Percentiles rank a stretch among this genome's conserved stretches.
phyloP scores from a whole-genome alignment of 1,140 invertebrate species.

The Monomorium pharaonis region DNA sequence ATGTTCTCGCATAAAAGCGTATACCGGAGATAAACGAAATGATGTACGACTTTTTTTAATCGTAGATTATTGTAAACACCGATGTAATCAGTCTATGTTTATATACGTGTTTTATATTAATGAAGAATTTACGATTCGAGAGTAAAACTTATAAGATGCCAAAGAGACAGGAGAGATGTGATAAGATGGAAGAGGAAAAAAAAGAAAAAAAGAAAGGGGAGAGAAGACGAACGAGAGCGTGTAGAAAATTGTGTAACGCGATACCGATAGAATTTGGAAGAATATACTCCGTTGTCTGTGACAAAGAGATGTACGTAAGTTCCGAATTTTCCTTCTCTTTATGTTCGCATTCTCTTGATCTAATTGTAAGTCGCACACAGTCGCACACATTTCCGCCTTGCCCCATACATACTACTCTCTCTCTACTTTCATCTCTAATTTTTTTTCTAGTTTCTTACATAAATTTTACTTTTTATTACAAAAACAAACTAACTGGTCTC shows the following conservation, averaged over 20 bases:
- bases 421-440: background rate
- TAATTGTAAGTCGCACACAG: background rate
- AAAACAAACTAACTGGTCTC: background rate
- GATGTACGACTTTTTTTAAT: slow-evolving; percentile 79
- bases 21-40: slow-evolving; percentile 63
- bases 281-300: slow-evolving; percentile 70
- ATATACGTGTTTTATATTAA: slow-evolving; percentile 86
- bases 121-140: slow-evolving; percentile 72
- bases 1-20: slow-evolving; percentile 64
- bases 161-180: slow-evolving; percentile 18
- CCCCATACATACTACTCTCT: background rate
- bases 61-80: slow-evolving; percentile 83
- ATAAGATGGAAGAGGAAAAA: background rate
- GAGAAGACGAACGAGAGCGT: slow-evolving; percentile 54
- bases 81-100: slow-evolving; percentile 85
- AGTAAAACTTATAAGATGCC: slow-evolving; percentile 57
- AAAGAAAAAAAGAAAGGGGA: background rate
- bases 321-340: background rate
- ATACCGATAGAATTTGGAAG: slow-evolving; percentile 68
- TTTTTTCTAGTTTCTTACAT: background rate
- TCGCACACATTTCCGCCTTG: background rate
- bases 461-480: background rate
- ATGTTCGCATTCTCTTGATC: background rate
- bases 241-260: slow-evolving; percentile 61
- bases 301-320: slow-evolving; percentile 26